Percentiles rank a stretch among this genome's conserved stretches.
Conservation (phyloP, 2,888 invertebrate genomes). For the Atrina japonica region DNA sequence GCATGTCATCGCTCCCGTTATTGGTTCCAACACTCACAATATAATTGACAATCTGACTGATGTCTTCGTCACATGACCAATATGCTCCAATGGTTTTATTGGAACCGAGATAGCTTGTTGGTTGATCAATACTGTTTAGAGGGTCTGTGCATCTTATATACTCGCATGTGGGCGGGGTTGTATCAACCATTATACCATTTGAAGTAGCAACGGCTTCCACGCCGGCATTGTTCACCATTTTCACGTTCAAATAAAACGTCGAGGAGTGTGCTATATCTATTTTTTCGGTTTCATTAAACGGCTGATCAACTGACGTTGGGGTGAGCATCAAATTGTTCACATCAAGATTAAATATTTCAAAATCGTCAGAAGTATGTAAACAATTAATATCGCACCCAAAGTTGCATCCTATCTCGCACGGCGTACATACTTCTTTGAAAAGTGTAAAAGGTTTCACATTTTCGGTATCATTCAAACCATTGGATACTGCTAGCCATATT, state of each 20-base stretch:
- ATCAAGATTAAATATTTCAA: slow-evolving; percentile 39
- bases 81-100: slow-evolving; percentile 56
- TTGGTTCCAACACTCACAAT: slow-evolving; percentile 48
- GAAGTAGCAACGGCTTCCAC: slow-evolving; percentile 49
- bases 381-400: slow-evolving; percentile 47
- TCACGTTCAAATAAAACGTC: slow-evolving; percentile 59
- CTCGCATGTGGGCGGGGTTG: slow-evolving; percentile 53
- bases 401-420: slow-evolving; percentile 49
- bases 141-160: slow-evolving; percentile 64
- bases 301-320: slow-evolving; percentile 8
- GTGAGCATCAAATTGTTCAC: slow-evolving; percentile 31
- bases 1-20: slow-evolving; percentile 30
- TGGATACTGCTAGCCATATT: slow-evolving; percentile 57
- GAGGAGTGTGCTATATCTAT: slow-evolving; percentile 20
- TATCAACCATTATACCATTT: slow-evolving; percentile 58
- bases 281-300: neutral
- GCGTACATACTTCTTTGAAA: slow-evolving; percentile 49
- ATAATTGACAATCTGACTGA: slow-evolving; percentile 50
- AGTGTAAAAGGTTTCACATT: slow-evolving; percentile 44
- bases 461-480: slow-evolving; percentile 42
- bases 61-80: slow-evolving; percentile 61
- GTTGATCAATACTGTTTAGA: slow-evolving; percentile 55
- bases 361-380: slow-evolving; percentile 28
- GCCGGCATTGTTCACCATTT: slow-evolving; percentile 59
- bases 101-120: slow-evolving; percentile 56